Evolutionary conservation across 2,113 vertebrate genomes (phyloP).

Genomic region (Thryonomys swinderianus): DNA sequence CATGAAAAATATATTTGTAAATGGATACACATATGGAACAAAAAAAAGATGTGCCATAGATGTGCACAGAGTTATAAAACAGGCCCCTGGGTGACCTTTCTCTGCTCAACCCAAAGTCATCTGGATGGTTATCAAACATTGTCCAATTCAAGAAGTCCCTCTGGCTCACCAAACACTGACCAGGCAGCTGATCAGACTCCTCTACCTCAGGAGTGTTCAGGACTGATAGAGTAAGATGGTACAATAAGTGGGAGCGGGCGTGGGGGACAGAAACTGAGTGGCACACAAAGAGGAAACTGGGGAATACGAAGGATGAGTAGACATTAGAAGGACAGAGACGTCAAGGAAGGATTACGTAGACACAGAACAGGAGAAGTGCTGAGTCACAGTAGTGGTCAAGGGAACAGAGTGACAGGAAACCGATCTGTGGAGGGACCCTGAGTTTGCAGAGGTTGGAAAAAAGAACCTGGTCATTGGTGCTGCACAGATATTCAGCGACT

Average conservation of each 20-base stretch:
- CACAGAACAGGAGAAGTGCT: background rate
- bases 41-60: background rate
- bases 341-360: background rate
- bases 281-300: background rate
- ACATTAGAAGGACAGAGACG: background rate
- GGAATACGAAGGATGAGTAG: background rate
- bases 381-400: background rate
- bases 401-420: background rate
- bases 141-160: background rate
- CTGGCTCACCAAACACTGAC: background rate
- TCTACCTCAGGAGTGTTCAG: background rate
- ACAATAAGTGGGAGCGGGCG: background rate
- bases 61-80: background rate
- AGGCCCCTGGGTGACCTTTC: background rate
- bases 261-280: background rate
- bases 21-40: background rate
- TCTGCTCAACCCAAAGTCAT: background rate
- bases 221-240: background rate
- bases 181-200: background rate
- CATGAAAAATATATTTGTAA: background rate
- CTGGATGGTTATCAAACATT: background rate
- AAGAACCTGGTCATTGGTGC: background rate
- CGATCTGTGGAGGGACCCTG: background rate
- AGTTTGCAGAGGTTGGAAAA: too few species aligned
- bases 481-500: background rate